A percentile compares a stretch with the other conserved stretches of the same genome.
Evolutionary conservation across 2,113 vertebrate species (phyloP).

Genomic region (Sturnus vulgaris): DNA sequence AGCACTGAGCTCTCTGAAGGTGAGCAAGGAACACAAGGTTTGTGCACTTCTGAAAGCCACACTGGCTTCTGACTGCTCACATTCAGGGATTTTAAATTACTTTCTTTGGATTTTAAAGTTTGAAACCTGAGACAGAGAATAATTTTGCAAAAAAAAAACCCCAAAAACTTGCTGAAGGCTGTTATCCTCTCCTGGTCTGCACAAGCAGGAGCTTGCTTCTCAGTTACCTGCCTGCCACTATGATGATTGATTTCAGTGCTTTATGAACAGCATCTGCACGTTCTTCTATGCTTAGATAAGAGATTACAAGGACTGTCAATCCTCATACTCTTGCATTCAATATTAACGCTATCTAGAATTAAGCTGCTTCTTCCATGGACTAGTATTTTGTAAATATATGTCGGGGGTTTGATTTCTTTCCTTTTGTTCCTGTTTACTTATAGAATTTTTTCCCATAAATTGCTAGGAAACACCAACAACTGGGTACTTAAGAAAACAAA

Average conservation of each 20-base stretch:
- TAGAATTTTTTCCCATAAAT: too few relatives aligned
- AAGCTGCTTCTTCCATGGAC: not conserved
- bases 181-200: not conserved
- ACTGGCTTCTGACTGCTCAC: not conserved
- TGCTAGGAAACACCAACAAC: too few relatives aligned
- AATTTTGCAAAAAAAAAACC: not conserved
- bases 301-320: slow-evolving; percentile 56
- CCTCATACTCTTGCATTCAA: not conserved
- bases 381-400: not conserved
- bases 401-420: too few relatives aligned
- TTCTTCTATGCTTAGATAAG: slow-evolving; percentile 42
- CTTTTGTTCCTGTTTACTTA: too few relatives aligned
- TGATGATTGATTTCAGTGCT: slow-evolving; percentile 46
- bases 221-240: slow-evolving; percentile 27
- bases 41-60: not conserved
- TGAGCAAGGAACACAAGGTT: not conserved
- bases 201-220: not conserved
- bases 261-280: slow-evolving; percentile 44
- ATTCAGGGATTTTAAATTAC: not conserved
- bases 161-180: not conserved
- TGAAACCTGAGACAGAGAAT: not conserved
- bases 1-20: not conserved
- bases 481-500: too few relatives aligned
- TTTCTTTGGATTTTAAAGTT: not conserved
- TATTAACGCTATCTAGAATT: not conserved